phyloP scores from a whole-genome alignment of 2,113 vertebrate genomes.

The Panthera tigris region DNA sequence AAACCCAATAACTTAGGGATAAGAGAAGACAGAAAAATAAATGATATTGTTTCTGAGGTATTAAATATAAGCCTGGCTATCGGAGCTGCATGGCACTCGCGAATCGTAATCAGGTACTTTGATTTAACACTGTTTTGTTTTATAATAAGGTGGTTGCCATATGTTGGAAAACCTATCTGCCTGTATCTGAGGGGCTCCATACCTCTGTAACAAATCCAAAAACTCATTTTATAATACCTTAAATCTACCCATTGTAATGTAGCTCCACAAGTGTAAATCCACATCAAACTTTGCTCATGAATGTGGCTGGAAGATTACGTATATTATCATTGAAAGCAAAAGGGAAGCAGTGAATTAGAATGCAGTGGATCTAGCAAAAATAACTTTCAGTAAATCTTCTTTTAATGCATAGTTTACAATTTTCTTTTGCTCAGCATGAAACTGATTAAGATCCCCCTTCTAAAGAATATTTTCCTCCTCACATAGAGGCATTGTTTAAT shows the following conservation, averaged over 20 bases:
- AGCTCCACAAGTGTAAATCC: conserved; percentile 94
- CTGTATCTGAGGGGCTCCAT: conserved; percentile 86
- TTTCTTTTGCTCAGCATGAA: conserved; percentile 87
- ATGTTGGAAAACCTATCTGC: conserved; percentile 89
- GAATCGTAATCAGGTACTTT: conserved; percentile 99
- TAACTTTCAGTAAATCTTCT: conserved; percentile 88
- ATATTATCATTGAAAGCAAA: conserved; percentile 84
- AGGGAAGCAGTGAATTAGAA: conserved; percentile 87
- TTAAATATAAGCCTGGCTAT: conserved; percentile 95
- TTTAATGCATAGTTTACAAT: conserved; percentile 89
- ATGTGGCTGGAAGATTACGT: conserved; percentile 88
- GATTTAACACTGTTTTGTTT: conserved; percentile 94
- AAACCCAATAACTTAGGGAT: conserved; percentile 94
- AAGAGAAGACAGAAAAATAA: conserved; percentile 95
- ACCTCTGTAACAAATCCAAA: conserved; percentile 91
- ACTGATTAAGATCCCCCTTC: conserved; percentile 85
- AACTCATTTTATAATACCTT: conserved; percentile 94
- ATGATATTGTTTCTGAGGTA: conserved; percentile 98
- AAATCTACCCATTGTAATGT: conserved; percentile 98
- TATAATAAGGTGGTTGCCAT: conserved; percentile 91
- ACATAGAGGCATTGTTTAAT: conserved; percentile 84
- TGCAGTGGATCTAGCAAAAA: conserved; percentile 86
- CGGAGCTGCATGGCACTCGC: conserved; percentile 92
- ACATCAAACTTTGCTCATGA: conserved; percentile 92
- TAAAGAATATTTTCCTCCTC: conserved; percentile 82